These are phyloP conservation scores for Drosophila anomelani DNA, from an alignment of 2,888 invertebrate genomes.

Conservation along the genomic window DNA sequence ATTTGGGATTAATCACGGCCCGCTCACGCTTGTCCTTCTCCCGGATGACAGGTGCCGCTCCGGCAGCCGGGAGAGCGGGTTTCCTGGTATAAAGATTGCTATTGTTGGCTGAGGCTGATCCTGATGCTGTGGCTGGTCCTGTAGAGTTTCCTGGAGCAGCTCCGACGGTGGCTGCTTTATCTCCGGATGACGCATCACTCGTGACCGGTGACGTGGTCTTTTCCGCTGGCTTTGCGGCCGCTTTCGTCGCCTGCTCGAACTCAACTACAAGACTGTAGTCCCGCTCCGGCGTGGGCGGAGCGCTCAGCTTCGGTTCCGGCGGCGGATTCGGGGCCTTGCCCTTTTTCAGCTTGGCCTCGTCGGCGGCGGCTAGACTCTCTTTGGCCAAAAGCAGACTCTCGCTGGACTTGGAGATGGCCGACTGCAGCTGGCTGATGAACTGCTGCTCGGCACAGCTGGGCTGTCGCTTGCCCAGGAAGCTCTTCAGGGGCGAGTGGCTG, in stretches of 20 bases:
- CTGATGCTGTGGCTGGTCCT: constrained; percentile 10
- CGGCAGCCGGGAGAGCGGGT: constrained; percentile 84
- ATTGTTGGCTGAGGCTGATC: constrained; percentile 16
- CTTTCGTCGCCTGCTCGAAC: constrained; percentile 64
- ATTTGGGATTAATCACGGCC: constrained; percentile 88
- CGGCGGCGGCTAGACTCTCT: constrained; percentile 44
- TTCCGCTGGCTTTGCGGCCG: constrained; percentile 39
- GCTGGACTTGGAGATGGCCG: constrained; percentile 83
- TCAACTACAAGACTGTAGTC: constrained; percentile 81
- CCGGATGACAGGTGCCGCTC: constrained; percentile 89
- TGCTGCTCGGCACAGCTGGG: constrained; percentile 84
- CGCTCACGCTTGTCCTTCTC: constrained; percentile 92
- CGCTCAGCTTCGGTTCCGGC: constrained; percentile 75
- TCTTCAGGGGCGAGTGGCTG: constrained; percentile 85
- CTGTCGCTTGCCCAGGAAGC: constrained; percentile 86
- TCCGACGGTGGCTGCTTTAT: constrained; percentile 1
- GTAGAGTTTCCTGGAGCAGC: constrained; percentile 26
- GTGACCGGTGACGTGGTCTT: constrained; percentile 30
- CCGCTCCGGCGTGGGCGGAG: constrained; percentile 82
- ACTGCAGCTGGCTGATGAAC: constrained; percentile 86
- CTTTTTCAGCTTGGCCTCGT: constrained; percentile 86
- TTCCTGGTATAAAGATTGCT: constrained; percentile 70
- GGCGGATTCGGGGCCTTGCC: constrained; percentile 92
- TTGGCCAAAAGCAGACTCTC: constrained; percentile 72
- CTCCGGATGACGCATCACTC: constrained; percentile 19